Evolutionary conservation across 2,113 vertebrate species (phyloP).

Genomic region (Rana temporaria): DNA sequence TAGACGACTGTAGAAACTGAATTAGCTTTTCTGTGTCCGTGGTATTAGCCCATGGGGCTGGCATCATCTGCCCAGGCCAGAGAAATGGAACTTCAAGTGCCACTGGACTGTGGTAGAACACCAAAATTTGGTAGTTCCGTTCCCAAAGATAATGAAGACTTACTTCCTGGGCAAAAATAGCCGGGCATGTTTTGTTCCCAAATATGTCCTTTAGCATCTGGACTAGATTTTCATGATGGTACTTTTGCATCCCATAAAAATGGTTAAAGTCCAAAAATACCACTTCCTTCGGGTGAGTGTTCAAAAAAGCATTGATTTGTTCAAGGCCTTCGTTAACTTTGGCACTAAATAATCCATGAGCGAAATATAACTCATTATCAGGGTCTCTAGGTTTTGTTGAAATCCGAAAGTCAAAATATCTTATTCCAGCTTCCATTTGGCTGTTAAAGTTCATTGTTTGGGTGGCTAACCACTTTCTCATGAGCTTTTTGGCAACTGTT

Average conservation of each 20-base stretch:
- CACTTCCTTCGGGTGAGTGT: slow-evolving; percentile 87
- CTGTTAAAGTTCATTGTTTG: slow-evolving; percentile 96
- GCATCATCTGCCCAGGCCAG: slow-evolving; percentile 99
- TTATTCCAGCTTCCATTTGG: slow-evolving; percentile 90
- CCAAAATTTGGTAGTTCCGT: slow-evolving; percentile 93
- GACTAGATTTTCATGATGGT: slow-evolving; percentile 95
- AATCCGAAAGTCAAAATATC: slow-evolving; percentile 97
- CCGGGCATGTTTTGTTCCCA: slow-evolving; percentile 93
- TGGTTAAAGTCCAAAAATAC: slow-evolving; percentile 98
- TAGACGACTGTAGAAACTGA: slow-evolving; percentile 92
- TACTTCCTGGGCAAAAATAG: slow-evolving; percentile 95
- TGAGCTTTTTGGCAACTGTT: slow-evolving; percentile 95
- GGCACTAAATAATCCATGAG: slow-evolving; percentile 97
- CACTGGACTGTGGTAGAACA: slow-evolving; percentile 96
- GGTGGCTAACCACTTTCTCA: slow-evolving; percentile 97
- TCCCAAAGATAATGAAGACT: slow-evolving; percentile 95
- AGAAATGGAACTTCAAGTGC: slow-evolving; percentile 94
- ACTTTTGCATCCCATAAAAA: slow-evolving; percentile 97
- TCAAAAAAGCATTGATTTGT: slow-evolving; percentile 90
- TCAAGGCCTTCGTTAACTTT: slow-evolving; percentile 94
- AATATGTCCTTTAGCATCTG: slow-evolving; percentile 94
- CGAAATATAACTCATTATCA: slow-evolving; percentile 95
- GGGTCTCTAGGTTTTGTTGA: slow-evolving; percentile 97
- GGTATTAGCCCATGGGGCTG: slow-evolving; percentile 95
- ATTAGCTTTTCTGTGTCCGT: slow-evolving; percentile 96